phyloP scores from a whole-genome alignment of 1,140 invertebrate genomes.

The Zaprionus gabonicus region DNA sequence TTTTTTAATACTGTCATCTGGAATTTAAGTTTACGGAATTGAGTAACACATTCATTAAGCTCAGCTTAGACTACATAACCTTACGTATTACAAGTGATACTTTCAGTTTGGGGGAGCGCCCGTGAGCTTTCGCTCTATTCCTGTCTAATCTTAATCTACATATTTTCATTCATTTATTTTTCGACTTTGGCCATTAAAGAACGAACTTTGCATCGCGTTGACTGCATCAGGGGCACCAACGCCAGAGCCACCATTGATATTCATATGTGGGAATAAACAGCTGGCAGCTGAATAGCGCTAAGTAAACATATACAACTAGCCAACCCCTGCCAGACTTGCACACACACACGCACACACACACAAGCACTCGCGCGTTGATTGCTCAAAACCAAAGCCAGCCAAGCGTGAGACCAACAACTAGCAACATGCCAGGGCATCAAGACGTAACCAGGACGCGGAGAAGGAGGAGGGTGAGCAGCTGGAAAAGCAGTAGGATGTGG shows the following conservation, averaged over 20 bases:
- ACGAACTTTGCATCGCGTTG: constrained; percentile 22
- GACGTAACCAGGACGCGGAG: constrained; percentile 18
- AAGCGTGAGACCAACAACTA: constrained; percentile 77
- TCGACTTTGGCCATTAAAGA: constrained; percentile 7
- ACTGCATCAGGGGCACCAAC: constrained; percentile 33
- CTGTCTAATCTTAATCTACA: not conserved
- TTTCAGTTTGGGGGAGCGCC: not conserved
- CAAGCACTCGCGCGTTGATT: constrained; percentile 63
- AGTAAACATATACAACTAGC: constrained; percentile 62
- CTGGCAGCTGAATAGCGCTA: constrained; percentile 65
- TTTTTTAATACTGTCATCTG: not conserved
- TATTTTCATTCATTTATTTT: constrained; percentile 10
- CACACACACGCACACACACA: constrained; percentile 26
- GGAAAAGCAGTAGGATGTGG: not conserved
- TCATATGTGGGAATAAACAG: constrained; percentile 60
- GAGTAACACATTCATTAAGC: not conserved
- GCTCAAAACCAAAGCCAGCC: constrained; percentile 78
- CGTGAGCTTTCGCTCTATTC: not conserved
- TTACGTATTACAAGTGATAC: not conserved
- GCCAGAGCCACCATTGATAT: constrained; percentile 55
- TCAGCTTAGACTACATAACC: not conserved
- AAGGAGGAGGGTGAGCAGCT: not conserved
- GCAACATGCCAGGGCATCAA: constrained; percentile 58
- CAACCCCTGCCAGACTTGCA: constrained; percentile 19
- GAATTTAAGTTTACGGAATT: not conserved